Evolutionary conservation across 2,797 vertebrate genomes (phyloP), one percentile per base, ranked within the genome.

Genomic region (Bothrops alternatus): DNA sequence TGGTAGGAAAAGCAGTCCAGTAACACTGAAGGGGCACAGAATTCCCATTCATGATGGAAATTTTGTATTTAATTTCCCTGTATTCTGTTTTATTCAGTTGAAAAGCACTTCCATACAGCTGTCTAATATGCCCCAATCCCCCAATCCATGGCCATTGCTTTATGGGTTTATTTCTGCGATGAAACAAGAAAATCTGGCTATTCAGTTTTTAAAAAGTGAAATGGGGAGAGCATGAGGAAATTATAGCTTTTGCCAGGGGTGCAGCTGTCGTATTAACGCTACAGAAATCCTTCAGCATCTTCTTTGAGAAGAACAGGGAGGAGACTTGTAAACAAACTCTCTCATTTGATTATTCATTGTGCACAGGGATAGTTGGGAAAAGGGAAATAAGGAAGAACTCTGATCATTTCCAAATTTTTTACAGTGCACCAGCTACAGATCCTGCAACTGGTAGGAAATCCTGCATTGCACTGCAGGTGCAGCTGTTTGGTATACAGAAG

Each of bases 291-390:
- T 91, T 28, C 3, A 90, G 37, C 20, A 86, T 3, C 73, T 82
- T 25, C 37, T 47, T 16, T 56, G 86, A 55, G n/a, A 87, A 60
- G 86, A 86, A n/a, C 0, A 0, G 50, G 42, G n/a, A 0, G 28
- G 94, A 90, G 93, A 87, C 90, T 89, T 90, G 63, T 32, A 92
- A 89, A 2, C 85, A 87, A 93, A 92, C n/a, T 60, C 95, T 55
- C 78, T 92, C 32, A 87, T 96, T 93, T 93, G 94, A 91, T 90
- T 95, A 0, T 0, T 94, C 42, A 69, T 0, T 0, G 0, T 86
- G 37, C 6, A 56, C 42, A 32, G 32, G 58, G 86, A 90, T 32
- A 25, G 32, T 42, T 2, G 28, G 90, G 86, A 88, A 85, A 88
- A 82, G 32, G n/a, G 63, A 60, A 58, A 56, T 32, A 32, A 42